These are phyloP conservation scores for Dioctria linearis DNA, from an alignment of 2,888 invertebrate species.

Conservation along the genomic window DNA sequence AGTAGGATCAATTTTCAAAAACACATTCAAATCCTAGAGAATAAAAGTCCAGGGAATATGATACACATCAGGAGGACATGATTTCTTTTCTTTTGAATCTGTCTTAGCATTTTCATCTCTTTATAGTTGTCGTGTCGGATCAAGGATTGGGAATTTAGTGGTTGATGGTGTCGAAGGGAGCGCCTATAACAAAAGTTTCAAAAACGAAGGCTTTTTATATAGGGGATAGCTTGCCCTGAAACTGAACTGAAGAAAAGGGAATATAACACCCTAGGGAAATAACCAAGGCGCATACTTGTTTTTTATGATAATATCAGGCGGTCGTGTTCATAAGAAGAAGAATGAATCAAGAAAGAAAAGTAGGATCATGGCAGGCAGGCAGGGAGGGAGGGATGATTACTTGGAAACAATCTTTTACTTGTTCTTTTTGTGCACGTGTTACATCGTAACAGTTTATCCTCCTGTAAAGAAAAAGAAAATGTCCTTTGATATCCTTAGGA, in stretches of 20 bases:
- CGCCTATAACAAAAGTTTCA: not conserved
- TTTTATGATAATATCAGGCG: constrained; percentile 58
- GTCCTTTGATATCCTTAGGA: constrained; percentile 26
- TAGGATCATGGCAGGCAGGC: not conserved
- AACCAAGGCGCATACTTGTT: constrained; percentile 52
- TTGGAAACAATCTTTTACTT: not conserved
- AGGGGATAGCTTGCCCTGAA: not conserved
- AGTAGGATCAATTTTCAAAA: not conserved
- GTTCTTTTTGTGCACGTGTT: not conserved
- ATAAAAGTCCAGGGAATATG: constrained; percentile 48
- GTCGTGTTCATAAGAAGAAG: constrained; percentile 13
- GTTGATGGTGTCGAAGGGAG: not conserved
- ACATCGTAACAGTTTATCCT: not conserved
- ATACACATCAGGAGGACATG: constrained; percentile 53
- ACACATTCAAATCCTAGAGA: constrained; percentile 18
- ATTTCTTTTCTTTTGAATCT: constrained; percentile 24
- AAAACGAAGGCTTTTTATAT: too few species aligned
- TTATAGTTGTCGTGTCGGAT: constrained; percentile 25
- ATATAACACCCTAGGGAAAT: constrained; percentile 58
- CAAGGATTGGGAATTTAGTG: not conserved
- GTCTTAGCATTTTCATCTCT: constrained; percentile 4
- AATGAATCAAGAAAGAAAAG: constrained; percentile 3
- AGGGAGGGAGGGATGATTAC: not conserved
- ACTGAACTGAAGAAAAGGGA: not conserved
- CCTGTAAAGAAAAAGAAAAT: not conserved